phyloP scores from a whole-genome alignment of 2,113 vertebrate species.

The Sinocyclocheilus grahami region DNA sequence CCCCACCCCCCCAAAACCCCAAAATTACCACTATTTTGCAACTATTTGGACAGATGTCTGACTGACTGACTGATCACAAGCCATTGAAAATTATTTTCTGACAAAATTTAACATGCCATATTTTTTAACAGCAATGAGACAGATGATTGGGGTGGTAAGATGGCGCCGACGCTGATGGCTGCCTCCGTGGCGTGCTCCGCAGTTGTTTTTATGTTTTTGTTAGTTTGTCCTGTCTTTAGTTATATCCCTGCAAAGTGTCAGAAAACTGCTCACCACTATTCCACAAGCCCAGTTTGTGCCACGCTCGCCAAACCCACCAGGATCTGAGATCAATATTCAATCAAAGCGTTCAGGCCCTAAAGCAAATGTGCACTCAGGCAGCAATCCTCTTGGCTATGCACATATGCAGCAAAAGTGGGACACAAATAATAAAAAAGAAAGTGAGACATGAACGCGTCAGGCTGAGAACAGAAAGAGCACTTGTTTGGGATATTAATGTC shows the following conservation, averaged over 20 bases:
- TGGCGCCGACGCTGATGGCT: too few relatives aligned
- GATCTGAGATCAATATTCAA: conserved; percentile 72
- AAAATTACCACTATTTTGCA: not conserved
- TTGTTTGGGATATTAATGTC: conserved; percentile 49
- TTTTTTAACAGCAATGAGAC: not conserved
- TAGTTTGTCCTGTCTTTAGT: too few relatives aligned
- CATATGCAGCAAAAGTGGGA: not conserved
- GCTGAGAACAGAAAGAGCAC: not conserved
- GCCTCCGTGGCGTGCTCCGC: too few relatives aligned
- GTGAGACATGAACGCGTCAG: not conserved
- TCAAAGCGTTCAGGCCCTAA: conserved; percentile 61
- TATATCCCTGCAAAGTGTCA: not conserved
- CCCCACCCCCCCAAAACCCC: not conserved
- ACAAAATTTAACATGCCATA: not conserved
- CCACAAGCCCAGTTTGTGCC: not conserved
- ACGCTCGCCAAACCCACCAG: conserved; percentile 14
- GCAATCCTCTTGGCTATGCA: not conserved
- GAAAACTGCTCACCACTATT: conserved; percentile 18
- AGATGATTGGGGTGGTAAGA: not conserved
- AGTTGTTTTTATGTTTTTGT: too few relatives aligned
- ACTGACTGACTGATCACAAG: not conserved
- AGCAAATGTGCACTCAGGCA: conserved; percentile 51
- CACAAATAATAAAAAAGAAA: conserved; percentile 15
- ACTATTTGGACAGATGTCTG: not conserved
- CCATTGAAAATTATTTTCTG: not conserved